Percentiles rank a stretch among this genome's conserved stretches.
Evolutionary conservation across 2,888 invertebrate genomes (phyloP).

Genomic region (Hydriomena furcata): DNA sequence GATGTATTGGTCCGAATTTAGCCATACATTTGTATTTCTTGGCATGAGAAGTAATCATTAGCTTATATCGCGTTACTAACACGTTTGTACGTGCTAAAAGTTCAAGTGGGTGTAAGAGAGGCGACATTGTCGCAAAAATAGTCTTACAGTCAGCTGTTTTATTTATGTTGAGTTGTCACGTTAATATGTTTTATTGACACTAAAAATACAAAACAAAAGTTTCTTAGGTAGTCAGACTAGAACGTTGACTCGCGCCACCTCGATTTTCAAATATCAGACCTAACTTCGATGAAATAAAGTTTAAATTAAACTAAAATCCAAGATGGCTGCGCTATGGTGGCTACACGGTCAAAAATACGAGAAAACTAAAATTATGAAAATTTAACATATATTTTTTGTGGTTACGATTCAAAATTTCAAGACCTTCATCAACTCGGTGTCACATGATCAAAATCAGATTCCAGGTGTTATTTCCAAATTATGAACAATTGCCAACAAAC

Average conservation of each 20-base stretch:
- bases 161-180: slow-evolving; percentile 36
- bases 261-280: no score
- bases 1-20: slow-evolving; percentile 28
- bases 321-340: no score
- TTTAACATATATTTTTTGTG: no score
- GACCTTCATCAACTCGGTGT: slow-evolving; percentile 25
- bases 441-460: slow-evolving; percentile 11
- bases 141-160: slow-evolving; percentile 59
- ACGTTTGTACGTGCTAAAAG: slow-evolving; percentile 43
- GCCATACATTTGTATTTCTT: slow-evolving; percentile 32
- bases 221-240: no score
- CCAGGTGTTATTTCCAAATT: slow-evolving; percentile 5
- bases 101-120: slow-evolving; percentile 60
- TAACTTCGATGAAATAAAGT: no score
- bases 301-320: no score
- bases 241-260: no score
- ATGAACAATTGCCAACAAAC: slow-evolving; percentile 11
- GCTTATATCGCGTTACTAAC: slow-evolving; percentile 36
- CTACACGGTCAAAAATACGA: no score
- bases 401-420: no score
- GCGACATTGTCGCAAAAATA: slow-evolving; percentile 72
- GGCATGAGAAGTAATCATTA: slow-evolving; percentile 39
- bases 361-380: no score
- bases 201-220: not conserved
- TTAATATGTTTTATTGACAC: not conserved